Conservation (phyloP, 2,797 vertebrate genomes). For the Typhlichthys eigenmanni region DNA sequence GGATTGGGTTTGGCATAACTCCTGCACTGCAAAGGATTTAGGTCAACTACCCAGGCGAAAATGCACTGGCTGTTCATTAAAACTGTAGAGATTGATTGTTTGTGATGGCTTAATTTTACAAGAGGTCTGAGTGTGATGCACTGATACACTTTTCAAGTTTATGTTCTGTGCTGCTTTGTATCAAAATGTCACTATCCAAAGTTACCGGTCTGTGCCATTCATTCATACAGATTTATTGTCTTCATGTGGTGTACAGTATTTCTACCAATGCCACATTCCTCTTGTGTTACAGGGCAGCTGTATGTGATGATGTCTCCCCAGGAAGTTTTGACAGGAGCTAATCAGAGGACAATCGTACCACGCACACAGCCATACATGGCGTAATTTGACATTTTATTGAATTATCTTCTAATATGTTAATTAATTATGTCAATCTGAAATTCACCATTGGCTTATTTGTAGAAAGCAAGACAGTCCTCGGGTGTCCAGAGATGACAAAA, state of each 20-base stretch:
- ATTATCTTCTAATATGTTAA: background rate
- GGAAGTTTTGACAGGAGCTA: slow-evolving; percentile 87
- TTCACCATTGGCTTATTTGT: slow-evolving; percentile 1
- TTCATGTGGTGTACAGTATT: slow-evolving; percentile 4
- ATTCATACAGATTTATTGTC: too few species aligned
- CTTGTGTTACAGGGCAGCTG: slow-evolving; percentile 80
- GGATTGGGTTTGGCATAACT: too few species aligned
- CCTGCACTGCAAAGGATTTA: too few species aligned
- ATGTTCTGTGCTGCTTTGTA: too few species aligned
- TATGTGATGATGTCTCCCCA: slow-evolving; percentile 98
- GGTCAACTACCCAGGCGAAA: too few species aligned
- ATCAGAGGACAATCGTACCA: slow-evolving; percentile 87
- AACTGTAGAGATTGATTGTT: too few species aligned
- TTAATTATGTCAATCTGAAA: background rate
- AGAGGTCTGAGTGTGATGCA: too few species aligned
- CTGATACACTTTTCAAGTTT: too few species aligned
- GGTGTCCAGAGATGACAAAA: slow-evolving; percentile 65
- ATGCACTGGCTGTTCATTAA: too few species aligned
- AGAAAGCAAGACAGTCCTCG: slow-evolving; percentile 72
- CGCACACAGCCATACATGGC: slow-evolving; percentile 88
- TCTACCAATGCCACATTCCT: slow-evolving; percentile 6
- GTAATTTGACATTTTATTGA: slow-evolving; percentile 67
- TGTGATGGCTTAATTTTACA: too few species aligned
- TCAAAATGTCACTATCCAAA: too few species aligned
- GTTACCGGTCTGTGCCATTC: too few species aligned